A percentile compares a stretch with the other conserved stretches of the same genome.
Conservation (phyloP, 1,140 invertebrate genomes). For the Saccostrea echinata region DNA sequence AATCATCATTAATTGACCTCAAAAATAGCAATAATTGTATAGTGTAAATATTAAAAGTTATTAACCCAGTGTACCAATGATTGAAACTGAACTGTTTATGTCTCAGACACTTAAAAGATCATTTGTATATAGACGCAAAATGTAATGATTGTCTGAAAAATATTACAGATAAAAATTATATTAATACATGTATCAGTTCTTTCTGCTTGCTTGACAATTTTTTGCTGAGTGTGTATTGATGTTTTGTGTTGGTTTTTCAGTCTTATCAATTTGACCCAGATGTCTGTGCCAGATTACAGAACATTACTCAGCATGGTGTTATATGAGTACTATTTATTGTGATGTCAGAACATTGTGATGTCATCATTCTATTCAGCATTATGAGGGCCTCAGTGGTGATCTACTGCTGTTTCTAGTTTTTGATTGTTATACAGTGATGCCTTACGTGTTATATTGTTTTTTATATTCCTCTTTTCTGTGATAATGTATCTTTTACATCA, state of each 20-base stretch:
- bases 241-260: conserved; percentile 63
- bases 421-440: not conserved
- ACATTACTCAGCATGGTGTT: conserved; percentile 74
- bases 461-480: not conserved
- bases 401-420: not conserved
- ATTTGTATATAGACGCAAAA: too few relatives aligned
- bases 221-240: too few relatives aligned
- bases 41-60: too few relatives aligned
- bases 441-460: not conserved
- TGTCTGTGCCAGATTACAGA: conserved; percentile 75
- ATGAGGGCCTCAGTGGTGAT: not conserved
- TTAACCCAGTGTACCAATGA: too few relatives aligned
- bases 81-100: too few relatives aligned
- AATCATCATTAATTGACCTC: too few relatives aligned
- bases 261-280: conserved; percentile 76
- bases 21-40: too few relatives aligned
- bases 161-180: not conserved
- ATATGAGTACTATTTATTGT: conserved; percentile 59
- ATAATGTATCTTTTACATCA: conserved; percentile 10
- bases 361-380: conserved; percentile 19
- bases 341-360: not conserved
- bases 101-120: too few relatives aligned
- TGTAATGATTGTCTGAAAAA: too few relatives aligned
- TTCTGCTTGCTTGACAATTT: too few relatives aligned
- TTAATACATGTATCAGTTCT: not conserved